phyloP scores from a whole-genome alignment of 2,888 invertebrate species.

The Orthosia incerta region DNA sequence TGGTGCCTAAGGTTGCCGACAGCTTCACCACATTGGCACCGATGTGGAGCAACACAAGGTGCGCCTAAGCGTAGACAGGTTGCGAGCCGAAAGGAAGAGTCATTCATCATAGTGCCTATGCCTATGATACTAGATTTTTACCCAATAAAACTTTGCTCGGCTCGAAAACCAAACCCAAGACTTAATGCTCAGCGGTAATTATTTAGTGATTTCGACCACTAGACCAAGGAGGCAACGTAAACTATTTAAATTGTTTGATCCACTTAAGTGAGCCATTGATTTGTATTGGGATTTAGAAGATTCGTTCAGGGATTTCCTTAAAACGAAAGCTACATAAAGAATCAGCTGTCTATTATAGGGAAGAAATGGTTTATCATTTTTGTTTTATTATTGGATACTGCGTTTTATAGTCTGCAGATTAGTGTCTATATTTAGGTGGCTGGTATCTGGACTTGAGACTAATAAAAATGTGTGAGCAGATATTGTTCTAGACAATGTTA shows the following conservation, averaged over 20 bases:
- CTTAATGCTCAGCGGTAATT: no score
- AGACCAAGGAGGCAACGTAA: background rate
- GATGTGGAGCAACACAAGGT: no score
- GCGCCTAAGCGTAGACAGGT: no score
- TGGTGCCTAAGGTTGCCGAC: no score
- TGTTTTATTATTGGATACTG: constrained; percentile 3
- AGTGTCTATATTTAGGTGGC: background rate
- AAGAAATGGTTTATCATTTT: constrained; percentile 33
- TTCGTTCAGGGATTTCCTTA: constrained; percentile 53
- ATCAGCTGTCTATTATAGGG: constrained; percentile 54
- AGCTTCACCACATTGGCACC: no score
- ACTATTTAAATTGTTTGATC: constrained; percentile 59
- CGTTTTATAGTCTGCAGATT: constrained; percentile 8
- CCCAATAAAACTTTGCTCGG: no score
- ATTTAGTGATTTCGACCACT: no score
- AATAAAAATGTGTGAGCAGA: background rate
- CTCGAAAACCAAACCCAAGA: no score
- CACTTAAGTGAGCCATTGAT: constrained; percentile 36
- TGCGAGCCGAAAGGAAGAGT: no score
- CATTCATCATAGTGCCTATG: no score
- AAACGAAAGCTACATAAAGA: constrained; percentile 45
- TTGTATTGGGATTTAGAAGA: constrained; percentile 44
- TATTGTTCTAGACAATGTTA: background rate
- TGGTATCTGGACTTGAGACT: background rate
- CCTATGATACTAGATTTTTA: no score